Evolutionary conservation across 2,888 invertebrate species (phyloP), one percentile per base, ranked within the genome.

Genomic region (Ypsolopha scabrella): DNA sequence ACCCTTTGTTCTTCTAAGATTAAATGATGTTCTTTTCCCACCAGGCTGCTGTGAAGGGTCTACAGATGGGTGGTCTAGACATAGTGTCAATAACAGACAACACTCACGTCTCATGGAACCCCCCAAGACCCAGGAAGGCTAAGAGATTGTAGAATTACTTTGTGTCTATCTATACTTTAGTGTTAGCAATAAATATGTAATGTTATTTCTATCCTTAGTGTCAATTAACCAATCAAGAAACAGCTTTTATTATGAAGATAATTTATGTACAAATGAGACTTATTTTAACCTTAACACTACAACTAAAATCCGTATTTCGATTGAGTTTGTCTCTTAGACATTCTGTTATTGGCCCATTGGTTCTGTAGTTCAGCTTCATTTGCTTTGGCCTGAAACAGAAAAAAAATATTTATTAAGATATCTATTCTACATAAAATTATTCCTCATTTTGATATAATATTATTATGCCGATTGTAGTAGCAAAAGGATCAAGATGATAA

Each of bases 251-350:
- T 4, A 24, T 24, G 24, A 24, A 24, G 24, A 24, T 3, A 24
- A 24, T 24, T 24, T 39, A 52, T 44, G 1, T 45, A 45, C 11
- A 6, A 24, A 45, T 6, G 24, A 41, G 24, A 24, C 24, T 24
- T 24, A 24, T 24, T 24, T 44, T 41, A 52, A 7, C 48, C 48
- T 44, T 36, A 43, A 41, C 14, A 48, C 6, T 43, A 33, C 24
- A 43, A 51, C 80, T 90, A 97, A 86, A 98, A 98, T 45, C 98
- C 97, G 88, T 98, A 98, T 90, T 98, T 98, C 38, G 95, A 93
- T 73, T 96, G 94, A n/a, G 97, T 95, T 76, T 95, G 94, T 68
- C 93, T 90, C 61, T 93, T 91, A 3, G 93, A 93, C 82, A 93
- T 90, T 64, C 93, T 90, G 72, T 94, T 97, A 60, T 93, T 90